Base-by-base conservation (phyloP, 2,888 invertebrate species). In the Chironomus tentans region DNA sequence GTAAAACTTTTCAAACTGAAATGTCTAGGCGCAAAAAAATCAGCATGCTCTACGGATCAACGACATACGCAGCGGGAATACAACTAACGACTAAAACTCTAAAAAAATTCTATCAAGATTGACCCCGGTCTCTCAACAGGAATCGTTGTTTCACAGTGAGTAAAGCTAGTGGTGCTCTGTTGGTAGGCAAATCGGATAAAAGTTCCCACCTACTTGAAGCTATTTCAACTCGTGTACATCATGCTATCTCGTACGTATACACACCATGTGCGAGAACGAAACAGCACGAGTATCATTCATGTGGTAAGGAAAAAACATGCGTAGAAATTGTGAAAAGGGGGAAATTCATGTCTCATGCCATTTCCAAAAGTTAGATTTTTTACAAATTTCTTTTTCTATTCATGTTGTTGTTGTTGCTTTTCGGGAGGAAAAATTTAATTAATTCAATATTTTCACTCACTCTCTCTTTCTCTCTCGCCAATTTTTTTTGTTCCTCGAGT, bases 51-150 rank as follows among this genome's bases (percentile, higher is more conserved):
- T 79, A 81, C 79, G 81, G 78, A 81, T 80, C 81, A 78, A 81
- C 83, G 82, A 83, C 82, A 82, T 80, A 82, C 83, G 82, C 83
- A 84, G 83, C 84, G 83, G 83, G 84, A 74, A 74, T 74, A 74
- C 74, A 74, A 74, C 74, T 74, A 74, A 74, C 74, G 74, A 84
- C 83, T 84, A 82, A 38, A 79, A 81, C 80, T 81, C 81, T 74
- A 81, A 81, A 81, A 56, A 56, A 81, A 82, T 82, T 81, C 81
- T 81, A 79, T 79, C 80, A 78, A 79, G 79, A 79, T 78, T 79
- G 78, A 74, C 74, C 74, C 74, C 74, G 78, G 78, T 78, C 78
- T 79, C 77, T 70, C 77, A 78, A 78, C 78, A 78, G 78, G 78
- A 77, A 79, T 78, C 79, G 74, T 77, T 70, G 78, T 77, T 77